These are phyloP conservation scores for Chelidonichthys spinosus DNA, from an alignment of 2,797 vertebrate genomes.

Conservation along the genomic window DNA sequence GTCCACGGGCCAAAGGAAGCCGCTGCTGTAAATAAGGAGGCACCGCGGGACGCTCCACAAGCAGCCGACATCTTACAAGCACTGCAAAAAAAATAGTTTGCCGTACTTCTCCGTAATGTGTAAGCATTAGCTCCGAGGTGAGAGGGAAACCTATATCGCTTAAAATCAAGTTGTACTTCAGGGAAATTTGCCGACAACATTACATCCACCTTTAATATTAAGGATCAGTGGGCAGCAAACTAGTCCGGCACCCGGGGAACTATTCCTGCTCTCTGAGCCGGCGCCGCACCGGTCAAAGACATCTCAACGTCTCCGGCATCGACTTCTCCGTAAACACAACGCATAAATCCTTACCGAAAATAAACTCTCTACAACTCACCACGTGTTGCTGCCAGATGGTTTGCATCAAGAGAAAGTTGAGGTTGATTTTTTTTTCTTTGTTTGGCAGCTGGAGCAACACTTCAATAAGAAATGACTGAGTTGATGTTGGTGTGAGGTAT, in stretches of 20 bases:
- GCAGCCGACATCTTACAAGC: neutral
- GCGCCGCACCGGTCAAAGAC: neutral
- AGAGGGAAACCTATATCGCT: neutral
- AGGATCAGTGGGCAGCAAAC: neutral
- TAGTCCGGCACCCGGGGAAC: neutral
- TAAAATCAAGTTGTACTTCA: neutral
- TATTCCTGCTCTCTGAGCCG: neutral
- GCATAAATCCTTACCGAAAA: neutral
- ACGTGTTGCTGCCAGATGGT: too few relatives aligned
- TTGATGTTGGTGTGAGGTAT: too few relatives aligned
- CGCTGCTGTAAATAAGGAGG: neutral
- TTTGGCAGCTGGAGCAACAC: too few relatives aligned
- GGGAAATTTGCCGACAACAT: neutral
- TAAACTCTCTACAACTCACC: too few relatives aligned
- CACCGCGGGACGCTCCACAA: neutral
- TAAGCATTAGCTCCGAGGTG: neutral
- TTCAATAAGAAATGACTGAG: too few relatives aligned
- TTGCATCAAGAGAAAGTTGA: too few relatives aligned
- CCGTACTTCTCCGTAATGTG: slow-evolving; percentile 8
- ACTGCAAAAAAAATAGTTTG: neutral
- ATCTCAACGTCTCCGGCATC: neutral
- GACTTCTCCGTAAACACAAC: neutral
- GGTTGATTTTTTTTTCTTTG: too few relatives aligned
- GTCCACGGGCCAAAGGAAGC: neutral
- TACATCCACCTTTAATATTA: neutral